Conservation (phyloP, 2,888 invertebrate species). For the Agrilus mali region DNA sequence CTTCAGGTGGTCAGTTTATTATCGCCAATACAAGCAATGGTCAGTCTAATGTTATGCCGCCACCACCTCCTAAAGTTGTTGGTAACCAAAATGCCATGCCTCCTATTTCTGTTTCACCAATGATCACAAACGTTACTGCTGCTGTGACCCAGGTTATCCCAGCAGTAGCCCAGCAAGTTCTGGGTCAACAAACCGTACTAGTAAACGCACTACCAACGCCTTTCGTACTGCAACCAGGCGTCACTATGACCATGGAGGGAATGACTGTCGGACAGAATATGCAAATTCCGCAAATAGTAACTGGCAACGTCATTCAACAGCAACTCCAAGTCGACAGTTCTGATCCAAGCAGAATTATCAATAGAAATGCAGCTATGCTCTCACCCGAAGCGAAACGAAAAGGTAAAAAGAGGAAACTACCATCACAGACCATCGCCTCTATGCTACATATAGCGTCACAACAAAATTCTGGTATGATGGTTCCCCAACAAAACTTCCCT, state of each 20-base stretch:
- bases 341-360: constrained; percentile 30
- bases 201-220: constrained; percentile 70
- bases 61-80: constrained; percentile 43
- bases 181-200: constrained; percentile 65
- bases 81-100: constrained; percentile 38
- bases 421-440: constrained; percentile 54
- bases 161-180: constrained; percentile 48
- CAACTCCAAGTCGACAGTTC: constrained; percentile 42
- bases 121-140: constrained; percentile 51
- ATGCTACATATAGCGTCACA: constrained; percentile 58
- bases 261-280: constrained; percentile 55
- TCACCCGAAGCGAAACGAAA: constrained; percentile 53
- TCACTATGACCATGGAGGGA: constrained; percentile 61
- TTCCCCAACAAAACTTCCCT: constrained; percentile 45
- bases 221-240: constrained; percentile 64
- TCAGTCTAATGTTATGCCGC: constrained; percentile 48
- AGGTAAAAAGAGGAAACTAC: constrained; percentile 60
- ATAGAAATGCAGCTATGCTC: constrained; percentile 34
- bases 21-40: constrained; percentile 44
- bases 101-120: constrained; percentile 47
- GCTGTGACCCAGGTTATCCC: constrained; percentile 54
- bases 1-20: constrained; percentile 61
- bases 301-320: constrained; percentile 49
- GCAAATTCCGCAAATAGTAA: constrained; percentile 55
- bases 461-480: constrained; percentile 49